Evolutionary conservation across 2,888 invertebrate species (phyloP), one percentile per base, ranked within the genome.

Genomic region (Anthophora plumipes): DNA sequence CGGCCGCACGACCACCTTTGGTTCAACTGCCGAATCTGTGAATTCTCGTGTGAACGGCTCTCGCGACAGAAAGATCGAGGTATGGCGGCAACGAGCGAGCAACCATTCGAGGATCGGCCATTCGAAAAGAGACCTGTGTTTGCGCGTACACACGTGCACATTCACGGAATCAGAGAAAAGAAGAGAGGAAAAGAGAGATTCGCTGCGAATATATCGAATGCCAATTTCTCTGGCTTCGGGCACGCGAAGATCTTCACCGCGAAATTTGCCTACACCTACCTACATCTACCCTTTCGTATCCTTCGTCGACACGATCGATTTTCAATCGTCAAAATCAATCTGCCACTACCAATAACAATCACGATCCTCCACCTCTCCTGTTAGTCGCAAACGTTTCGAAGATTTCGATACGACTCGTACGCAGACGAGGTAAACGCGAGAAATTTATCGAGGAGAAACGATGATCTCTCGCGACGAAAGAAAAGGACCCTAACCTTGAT

Each of bases 401-500:
- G n/a, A n/a, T 14, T 14, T 25, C 37, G 31, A 72, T 22, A 39
- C 54, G 20, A 52, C 50, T 43, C 37, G 67, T 43, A 64, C 37
- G 59, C 57, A 59, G 60, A 54, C 64, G 64, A n/a, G 63, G 70
- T 71, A 64, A 80, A 67, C 75, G 54, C 79, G 88, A 75, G 76
- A 83, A 82, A 87, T 87, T 85, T 80, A 78, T 84, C 66, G 76
- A 86, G 77, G 81, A 83, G 83, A 83, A 84, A 83, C 83, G 84
- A 70, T 79, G 84, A 76, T 84, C 77, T 61, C 80, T 76, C 70
- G 76, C 75, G 75, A 84, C 73, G 74, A 78, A 85, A 86, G 85
- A 88, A 88, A 89, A 89, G 90, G 89, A 89, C 89, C 89, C 83
- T 85, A 90, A 89, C 91, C 91, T 91, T 91, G 91, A 88, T 91